These are phyloP conservation scores for Aphelocoma californica DNA, from an alignment of 2,797 vertebrate species.

Conservation along the genomic window DNA sequence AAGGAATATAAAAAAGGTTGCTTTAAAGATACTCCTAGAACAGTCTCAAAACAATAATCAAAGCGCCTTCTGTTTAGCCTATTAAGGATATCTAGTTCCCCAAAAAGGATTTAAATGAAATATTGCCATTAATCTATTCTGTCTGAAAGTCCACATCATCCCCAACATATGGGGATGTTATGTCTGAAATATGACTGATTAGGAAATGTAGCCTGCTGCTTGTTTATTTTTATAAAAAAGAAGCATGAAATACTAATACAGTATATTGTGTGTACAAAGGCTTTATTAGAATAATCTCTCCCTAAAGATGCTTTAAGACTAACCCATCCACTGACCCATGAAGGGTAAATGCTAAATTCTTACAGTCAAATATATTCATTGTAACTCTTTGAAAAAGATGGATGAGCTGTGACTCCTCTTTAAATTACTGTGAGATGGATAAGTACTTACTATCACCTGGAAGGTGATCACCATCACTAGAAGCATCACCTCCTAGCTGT, in stretches of 20 bases:
- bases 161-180: conserved; percentile 14
- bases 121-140: not conserved
- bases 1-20: not conserved
- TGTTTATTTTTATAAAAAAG: conserved; percentile 10
- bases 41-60: not conserved
- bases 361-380: conserved; percentile 69
- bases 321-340: conserved; percentile 73
- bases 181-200: conserved; percentile 53
- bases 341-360: conserved; percentile 78
- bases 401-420: conserved; percentile 63
- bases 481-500: conserved; percentile 40
- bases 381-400: conserved; percentile 64
- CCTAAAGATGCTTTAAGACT: conserved; percentile 74
- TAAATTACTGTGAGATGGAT: conserved; percentile 68
- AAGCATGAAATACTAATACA: conserved; percentile 59
- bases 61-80: not conserved
- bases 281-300: conserved; percentile 76
- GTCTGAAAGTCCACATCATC: not conserved
- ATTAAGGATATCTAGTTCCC: not conserved
- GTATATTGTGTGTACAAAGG: conserved; percentile 43
- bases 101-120: not conserved
- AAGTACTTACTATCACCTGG: conserved; percentile 52
- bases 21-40: not conserved
- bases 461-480: conserved; percentile 60
- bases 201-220: conserved; percentile 13